Base-by-base conservation (phyloP, 2,797 vertebrate species). In the Mormyrops boulengeri region DNA sequence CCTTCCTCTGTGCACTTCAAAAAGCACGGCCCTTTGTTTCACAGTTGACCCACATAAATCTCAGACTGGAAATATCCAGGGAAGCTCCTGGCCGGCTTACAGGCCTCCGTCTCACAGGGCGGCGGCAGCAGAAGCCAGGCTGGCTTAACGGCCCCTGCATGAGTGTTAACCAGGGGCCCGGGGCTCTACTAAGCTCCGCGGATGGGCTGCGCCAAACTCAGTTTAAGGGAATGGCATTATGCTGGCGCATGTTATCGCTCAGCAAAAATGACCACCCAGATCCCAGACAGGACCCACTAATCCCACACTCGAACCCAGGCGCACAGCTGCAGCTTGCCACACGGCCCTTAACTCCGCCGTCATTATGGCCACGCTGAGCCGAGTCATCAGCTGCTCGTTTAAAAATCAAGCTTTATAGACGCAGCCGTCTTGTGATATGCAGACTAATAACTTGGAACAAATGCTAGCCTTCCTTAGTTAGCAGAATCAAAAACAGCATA, bases 1-100 rank as follows among this genome's bases (percentile, higher is more conserved):
- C 95, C 93, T 92, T 93, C 9, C 91, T 49, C 94, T 91, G 89
- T 92, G 90, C 91, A 93, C 93, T 93, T 96, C 95, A 95, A 95
- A 57, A 95, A 93, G 89, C 92, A 88, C 89, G 88, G 86, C 90
- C 92, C 94, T 95, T 94, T 94, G 93, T 95, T 93, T 94, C 92
- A 91, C 90, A 26, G 89, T 89, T 89, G 90, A 94, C 90, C 91
- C 91, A 89, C 91, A 93, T 92, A 93, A 93, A 94, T 95, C 94
- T 92, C 91, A 89, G 90, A 91, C 91, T 92, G 92, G 92, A 93
- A 93, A 94, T 89, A 89, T 55, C 82, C 82, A 53, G 82, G 82
- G 92, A 91, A 92, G 92, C 88, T 89, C 90, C 2, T 88, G 89
- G 92, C 90, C 91, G 90, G 87, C 90, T 92, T 93, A 94, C 93